Base-by-base conservation (phyloP, 64 coral and sea anemone species). In the Montipora capricornis region DNA sequence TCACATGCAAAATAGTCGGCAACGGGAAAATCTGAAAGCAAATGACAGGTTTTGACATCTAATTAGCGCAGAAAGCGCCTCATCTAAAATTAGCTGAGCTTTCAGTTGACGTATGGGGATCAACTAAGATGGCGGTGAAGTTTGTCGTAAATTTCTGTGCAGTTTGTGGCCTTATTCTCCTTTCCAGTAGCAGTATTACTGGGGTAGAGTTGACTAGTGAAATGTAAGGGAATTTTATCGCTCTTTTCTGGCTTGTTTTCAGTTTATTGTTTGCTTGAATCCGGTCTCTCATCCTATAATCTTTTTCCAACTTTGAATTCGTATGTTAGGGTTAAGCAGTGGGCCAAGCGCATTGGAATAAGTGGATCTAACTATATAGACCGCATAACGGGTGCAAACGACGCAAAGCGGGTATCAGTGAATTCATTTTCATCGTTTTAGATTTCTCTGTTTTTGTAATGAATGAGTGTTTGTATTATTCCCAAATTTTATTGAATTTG, bases 281-380 rank as follows among this genome's bases (percentile, higher is more conserved):
- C 71, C 62, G 73, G 90, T 77, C 83, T 86, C 13, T 5, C 10
- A 22, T 71, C 10, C 17, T 14, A 79, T 90, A 26, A 49, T 80
- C 29, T 90, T 80, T 58, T 49, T 76, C 37, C 49, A 84, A 48
- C 60, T 68, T 76, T n/a, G n/a, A n/a, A n/a, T n/a, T 92, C 69
- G 16, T 37, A 50, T 19, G 0, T 51, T 85, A 92, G 90, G 90
- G 81, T 92, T 48, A 53, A 22, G 53, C 15, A 85, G 20, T 92
- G 90, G 90, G 90, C 90, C 14, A 13, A 86, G 44, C 29, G 81
- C 44, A 85, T 85, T 29, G 90, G 90, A 82, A 48, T 6, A 47
- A 69, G 68, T 7, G 55, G 44, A 10, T 77, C 46, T 51, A 53
- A 16, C 4, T 85, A 24, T 49, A 76, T 55, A 3, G 82, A 62